phyloP scores from a whole-genome alignment of 1,140 invertebrate species.

The Halyomorpha halys region DNA sequence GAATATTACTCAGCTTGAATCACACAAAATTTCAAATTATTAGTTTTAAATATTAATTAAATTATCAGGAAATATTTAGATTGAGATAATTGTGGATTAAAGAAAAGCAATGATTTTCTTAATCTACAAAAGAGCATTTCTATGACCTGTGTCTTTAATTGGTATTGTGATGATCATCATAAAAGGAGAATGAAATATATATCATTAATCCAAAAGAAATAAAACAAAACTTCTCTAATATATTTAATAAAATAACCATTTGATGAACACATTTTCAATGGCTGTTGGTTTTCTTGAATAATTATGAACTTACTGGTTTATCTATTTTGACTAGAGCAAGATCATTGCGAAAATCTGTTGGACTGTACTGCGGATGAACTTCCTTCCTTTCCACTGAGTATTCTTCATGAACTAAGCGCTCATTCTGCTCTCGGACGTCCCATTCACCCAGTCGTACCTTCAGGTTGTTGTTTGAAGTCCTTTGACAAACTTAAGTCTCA shows the following conservation, averaged over 20 bases:
- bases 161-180: too few species aligned
- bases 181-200: too few species aligned
- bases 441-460: constrained; percentile 81
- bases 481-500: constrained; percentile 30
- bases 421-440: constrained; percentile 74
- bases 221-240: too few species aligned
- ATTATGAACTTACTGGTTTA: constrained; percentile 47
- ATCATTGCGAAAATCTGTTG: constrained; percentile 80
- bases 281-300: too few species aligned
- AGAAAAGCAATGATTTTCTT: too few species aligned
- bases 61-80: too few species aligned
- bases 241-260: too few species aligned
- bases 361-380: constrained; percentile 75
- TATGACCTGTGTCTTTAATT: too few species aligned
- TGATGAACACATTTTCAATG: neutral
- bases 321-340: constrained; percentile 74
- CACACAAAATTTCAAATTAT: too few species aligned
- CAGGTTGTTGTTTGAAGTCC: constrained; percentile 71
- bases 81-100: too few species aligned
- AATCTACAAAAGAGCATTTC: too few species aligned
- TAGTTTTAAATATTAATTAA: too few species aligned
- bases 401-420: constrained; percentile 75
- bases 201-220: neutral
- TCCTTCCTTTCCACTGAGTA: constrained; percentile 78
- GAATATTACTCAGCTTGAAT: neutral